Percentiles rank a stretch among this genome's conserved stretches.
Conservation (phyloP, 2,888 invertebrate species). For the Rhorus exstirpatorius region DNA sequence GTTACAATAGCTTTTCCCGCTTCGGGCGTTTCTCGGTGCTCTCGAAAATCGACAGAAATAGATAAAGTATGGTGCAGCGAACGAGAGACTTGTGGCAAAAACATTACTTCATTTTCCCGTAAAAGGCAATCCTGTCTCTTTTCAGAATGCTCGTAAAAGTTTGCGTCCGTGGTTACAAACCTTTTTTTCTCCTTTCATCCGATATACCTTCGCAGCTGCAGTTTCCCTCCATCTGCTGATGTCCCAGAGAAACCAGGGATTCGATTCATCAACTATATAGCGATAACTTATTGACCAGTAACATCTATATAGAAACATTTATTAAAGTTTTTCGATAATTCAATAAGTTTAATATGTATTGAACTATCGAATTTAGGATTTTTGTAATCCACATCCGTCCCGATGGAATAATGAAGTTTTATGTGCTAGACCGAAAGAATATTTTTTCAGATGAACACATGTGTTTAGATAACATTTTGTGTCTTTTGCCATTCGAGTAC, state of each 20-base stretch:
- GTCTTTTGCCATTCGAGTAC: too few species aligned
- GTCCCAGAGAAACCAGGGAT: too few species aligned
- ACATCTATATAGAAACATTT: neutral
- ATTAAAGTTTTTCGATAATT: neutral
- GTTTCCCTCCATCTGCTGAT: conserved; percentile 18
- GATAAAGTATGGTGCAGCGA: conserved; percentile 16
- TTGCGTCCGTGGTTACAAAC: conserved; percentile 11
- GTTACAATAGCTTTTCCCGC: neutral
- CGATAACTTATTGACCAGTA: neutral
- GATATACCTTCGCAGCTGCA: conserved; percentile 6
- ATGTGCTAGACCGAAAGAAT: too few species aligned
- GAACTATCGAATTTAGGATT: too few species aligned
- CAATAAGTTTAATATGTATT: too few species aligned
- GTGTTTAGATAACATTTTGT: too few species aligned
- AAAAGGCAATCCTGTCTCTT: conserved; percentile 18
- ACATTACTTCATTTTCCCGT: conserved; percentile 24
- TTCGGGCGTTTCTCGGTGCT: neutral
- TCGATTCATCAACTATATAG: neutral
- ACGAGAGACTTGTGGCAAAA: conserved; percentile 27
- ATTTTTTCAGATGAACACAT: too few species aligned
- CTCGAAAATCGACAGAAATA: conserved; percentile 14
- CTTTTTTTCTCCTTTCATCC: conserved; percentile 9
- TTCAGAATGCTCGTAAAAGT: conserved; percentile 17
- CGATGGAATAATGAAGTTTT: too few species aligned
- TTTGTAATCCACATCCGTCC: too few species aligned